Evolutionary conservation across 2,888 invertebrate genomes (phyloP), one percentile per base, ranked within the genome.

Genomic region (Amiota minor): DNA sequence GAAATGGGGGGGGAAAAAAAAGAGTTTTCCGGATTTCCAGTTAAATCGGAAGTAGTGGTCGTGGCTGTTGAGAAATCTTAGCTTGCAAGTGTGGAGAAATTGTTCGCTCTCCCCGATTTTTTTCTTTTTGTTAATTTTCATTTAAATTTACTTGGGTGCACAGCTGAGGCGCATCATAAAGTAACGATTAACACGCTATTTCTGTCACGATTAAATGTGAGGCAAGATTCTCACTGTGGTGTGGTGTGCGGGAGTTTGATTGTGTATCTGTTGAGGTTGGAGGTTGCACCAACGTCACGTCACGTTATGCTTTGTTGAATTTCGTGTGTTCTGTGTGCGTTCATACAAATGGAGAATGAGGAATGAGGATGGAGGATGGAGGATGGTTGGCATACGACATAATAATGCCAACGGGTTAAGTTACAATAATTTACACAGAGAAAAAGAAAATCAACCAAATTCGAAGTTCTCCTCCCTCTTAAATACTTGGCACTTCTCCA

Each of bases 331-430:
- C 35, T 35, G 35, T 35, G 35, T 35, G 35, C 6, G 35, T 35
- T 35, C 6, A 35, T 35, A 6, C 4, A 35, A 35, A 35, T 2
- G 35, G 35, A 1, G n/a, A 16, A 16, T 53, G 11, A 53, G 11
- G 53, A 12, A 10, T n/a, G n/a, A 53, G 1, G 11, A 18, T 45
- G 64, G 46, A 46, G 35, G 62, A n/a, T 11, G 50, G 50, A 2
- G 2, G 50, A 9, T 14, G 53, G 9, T 9, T 14, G 53, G 65
- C 16, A 16, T 67, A 67, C 61, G 16, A 62, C 65, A 47, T 67
- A 67, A 67, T 67, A 49, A 67, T 67, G 65, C 65, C 65, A 67
- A n/a, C 67, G 67, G 67, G 50, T 68, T 68, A 53, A 68, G 50
- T 68, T 68, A 23, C 50, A 68, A 68, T 68, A 68, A 23, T 68